Percentiles rank a stretch among this genome's conserved stretches.
Conservation (phyloP, 1,140 invertebrate species). For the Ridgeia piscesae region DNA sequence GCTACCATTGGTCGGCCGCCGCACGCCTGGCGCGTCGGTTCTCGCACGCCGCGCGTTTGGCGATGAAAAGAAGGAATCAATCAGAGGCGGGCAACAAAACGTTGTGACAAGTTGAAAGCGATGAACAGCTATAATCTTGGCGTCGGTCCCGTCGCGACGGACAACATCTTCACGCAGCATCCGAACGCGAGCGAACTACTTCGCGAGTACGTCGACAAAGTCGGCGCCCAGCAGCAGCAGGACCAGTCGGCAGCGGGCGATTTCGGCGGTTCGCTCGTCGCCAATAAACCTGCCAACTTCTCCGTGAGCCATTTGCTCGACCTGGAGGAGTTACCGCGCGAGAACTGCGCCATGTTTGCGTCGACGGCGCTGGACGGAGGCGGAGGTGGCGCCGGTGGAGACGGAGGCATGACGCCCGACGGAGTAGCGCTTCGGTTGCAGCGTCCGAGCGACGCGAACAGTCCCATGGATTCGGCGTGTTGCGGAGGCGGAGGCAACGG, state of each 20-base stretch:
- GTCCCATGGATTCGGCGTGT: background rate
- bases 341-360: conserved; percentile 11
- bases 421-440: background rate
- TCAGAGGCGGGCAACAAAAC: background rate
- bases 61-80: background rate
- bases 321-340: conserved; percentile 22
- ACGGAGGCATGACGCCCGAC: background rate
- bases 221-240: background rate
- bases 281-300: conserved; percentile 11
- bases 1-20: background rate
- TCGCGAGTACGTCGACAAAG: background rate
- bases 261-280: background rate
- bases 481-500: background rate
- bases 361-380: background rate
- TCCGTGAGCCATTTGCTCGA: conserved; percentile 21
- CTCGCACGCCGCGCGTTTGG: background rate
- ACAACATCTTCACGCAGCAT: background rate
- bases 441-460: background rate
- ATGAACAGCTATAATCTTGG: conserved; percentile 5
- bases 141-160: background rate
- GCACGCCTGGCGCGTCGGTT: background rate
- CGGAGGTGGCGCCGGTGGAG: background rate
- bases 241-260: background rate
- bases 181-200: background rate
- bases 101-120: background rate